Conservation (phyloP, 2,113 vertebrate genomes). For the Lophotis ruficrista region DNA sequence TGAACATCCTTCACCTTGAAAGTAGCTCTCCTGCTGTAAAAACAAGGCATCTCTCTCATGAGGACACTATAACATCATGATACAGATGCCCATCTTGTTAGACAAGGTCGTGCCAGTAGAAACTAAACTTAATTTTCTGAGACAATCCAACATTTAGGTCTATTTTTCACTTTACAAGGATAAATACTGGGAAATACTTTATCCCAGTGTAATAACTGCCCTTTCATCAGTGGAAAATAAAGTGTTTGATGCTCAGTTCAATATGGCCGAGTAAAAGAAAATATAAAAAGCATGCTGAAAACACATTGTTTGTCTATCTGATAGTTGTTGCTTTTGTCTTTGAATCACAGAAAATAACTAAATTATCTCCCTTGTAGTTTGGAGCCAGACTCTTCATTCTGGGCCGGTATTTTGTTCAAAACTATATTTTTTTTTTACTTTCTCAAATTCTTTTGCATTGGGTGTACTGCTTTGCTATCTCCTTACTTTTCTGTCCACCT, state of each 20-base stretch:
- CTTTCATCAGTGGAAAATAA: neutral
- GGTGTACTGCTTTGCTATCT: neutral
- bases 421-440: neutral
- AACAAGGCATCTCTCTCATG: neutral
- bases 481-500: neutral
- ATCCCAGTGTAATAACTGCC: neutral
- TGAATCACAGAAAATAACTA: neutral
- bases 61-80: conserved; percentile 11
- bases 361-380: neutral
- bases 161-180: conserved; percentile 29
- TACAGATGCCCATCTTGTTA: conserved; percentile 35
- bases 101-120: neutral
- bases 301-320: neutral
- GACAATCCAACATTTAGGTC: neutral
- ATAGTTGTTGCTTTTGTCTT: neutral
- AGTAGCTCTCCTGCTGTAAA: conserved; percentile 5
- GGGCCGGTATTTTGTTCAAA: neutral
- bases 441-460: neutral
- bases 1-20: conserved; percentile 47
- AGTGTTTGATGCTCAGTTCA: neutral
- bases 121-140: conserved; percentile 42
- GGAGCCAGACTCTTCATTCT: neutral
- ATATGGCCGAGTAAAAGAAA: neutral
- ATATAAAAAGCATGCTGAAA: neutral
- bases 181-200: conserved; percentile 23